Evolutionary conservation across 2,113 vertebrate genomes (phyloP), one percentile per base, ranked within the genome.

Genomic region (Misgurnus anguillicaudatus): DNA sequence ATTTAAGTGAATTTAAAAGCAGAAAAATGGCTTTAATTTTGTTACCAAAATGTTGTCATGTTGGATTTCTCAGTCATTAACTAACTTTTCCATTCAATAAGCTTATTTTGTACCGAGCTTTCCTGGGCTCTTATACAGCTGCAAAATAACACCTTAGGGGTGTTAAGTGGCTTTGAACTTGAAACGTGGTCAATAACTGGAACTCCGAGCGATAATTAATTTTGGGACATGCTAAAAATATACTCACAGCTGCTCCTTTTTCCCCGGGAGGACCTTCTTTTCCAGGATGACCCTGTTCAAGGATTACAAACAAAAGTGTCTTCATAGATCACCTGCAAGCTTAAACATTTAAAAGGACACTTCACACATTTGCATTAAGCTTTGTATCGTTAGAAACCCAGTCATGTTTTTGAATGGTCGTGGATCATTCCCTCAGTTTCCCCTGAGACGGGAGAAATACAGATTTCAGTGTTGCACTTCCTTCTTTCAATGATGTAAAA

Each of bases 231-330:
- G 53, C 16, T 60, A 17, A 24, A 65, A 75, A 70, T 41, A 41
- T 31, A 95, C 96, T 89, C 90, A 99, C 98, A 89, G 90, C 65
- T 76, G 91, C 84, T 80, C 97, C 97, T 87, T 99, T 99, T 82
- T 99, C 97, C 87, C 97, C 98, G 17, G 95, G 81, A 66, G 96
- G 95, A 73, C 98, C 98, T 84, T 99, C 98, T 92, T 99, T 99
- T 4, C 98, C 98, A 75, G 97, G 98, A 80, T 99, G 97, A 84
- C 98, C 98, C 98, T 99, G 80, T 71, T 78, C 85, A 87, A 79
- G 1, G 38, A 42, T 63, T 11, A 63, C 47, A 55, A 55, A 79
- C 1, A 36, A 51, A 53, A 5, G 9, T n/a, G 61, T 63, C 80
- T 60, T 76, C 7, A 69, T 3, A n/a, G n/a, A 39, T 47, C 45